Conservation (phyloP, 1,140 invertebrate species). For the Berghia stephanieae region DNA sequence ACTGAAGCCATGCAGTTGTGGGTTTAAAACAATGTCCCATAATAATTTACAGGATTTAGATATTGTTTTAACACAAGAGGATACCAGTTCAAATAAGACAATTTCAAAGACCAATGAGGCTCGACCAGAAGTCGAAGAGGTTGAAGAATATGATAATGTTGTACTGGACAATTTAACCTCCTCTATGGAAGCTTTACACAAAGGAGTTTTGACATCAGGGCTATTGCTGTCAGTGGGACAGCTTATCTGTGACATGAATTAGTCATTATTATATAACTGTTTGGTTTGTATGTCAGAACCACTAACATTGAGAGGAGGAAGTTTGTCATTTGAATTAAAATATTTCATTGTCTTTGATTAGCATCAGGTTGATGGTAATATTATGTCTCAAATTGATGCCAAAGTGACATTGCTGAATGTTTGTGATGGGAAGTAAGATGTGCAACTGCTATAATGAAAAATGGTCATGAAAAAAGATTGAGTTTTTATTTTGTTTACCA, state of each 20-base stretch:
- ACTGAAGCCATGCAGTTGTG: slow-evolving; percentile 12
- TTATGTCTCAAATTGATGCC: no score
- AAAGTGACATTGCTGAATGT: no score
- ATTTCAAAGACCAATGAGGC: no score
- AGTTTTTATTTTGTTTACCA: no score
- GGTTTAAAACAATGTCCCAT: background rate
- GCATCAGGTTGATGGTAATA: no score
- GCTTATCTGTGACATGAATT: slow-evolving; percentile 10
- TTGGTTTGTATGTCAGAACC: background rate
- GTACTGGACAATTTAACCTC: slow-evolving; percentile 8
- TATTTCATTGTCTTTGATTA: no score
- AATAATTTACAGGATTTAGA: background rate
- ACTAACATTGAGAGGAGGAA: no score
- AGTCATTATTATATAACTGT: background rate
- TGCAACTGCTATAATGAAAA: no score
- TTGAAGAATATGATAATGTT: background rate
- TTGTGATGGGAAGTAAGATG: no score
- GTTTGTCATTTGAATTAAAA: no score
- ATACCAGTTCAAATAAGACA: no score
- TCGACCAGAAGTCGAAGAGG: background rate
- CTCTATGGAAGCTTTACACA: background rate
- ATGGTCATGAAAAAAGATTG: no score
- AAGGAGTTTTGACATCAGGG: background rate
- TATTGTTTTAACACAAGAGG: background rate
- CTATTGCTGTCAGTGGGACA: slow-evolving; percentile 16